Evolutionary conservation across 2,888 invertebrate species (phyloP).

Genomic region (Tridacna gigas): DNA sequence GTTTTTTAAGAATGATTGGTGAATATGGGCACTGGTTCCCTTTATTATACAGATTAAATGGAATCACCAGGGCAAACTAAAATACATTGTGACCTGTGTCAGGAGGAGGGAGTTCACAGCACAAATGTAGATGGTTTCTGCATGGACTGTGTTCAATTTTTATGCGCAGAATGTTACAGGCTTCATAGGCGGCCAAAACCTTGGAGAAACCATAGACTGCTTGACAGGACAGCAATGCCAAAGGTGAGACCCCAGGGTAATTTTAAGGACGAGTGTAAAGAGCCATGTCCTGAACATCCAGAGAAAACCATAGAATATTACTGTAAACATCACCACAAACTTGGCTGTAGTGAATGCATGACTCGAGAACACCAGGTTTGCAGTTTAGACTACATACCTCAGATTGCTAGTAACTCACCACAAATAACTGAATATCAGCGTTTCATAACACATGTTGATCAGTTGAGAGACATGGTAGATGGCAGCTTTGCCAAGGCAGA

Average conservation of each 20-base stretch:
- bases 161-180: neutral
- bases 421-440: too few relatives aligned
- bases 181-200: slow-evolving; percentile 1
- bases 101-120: neutral
- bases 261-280: neutral
- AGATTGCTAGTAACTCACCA: neutral
- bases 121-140: neutral
- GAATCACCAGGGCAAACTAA: too few relatives aligned
- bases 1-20: too few relatives aligned
- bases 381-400: neutral
- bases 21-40: too few relatives aligned
- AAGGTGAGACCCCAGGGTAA: neutral
- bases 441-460: too few relatives aligned
- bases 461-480: too few relatives aligned
- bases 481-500: too few relatives aligned
- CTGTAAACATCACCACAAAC: neutral
- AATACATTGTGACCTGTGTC: slow-evolving; percentile 6
- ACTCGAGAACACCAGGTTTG: neutral
- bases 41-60: too few relatives aligned
- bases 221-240: neutral
- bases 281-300: neutral
- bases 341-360: neutral
- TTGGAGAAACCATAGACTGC: slow-evolving; percentile 5
- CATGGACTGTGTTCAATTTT: slow-evolving; percentile 1
- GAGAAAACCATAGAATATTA: neutral